Conservation (phyloP, 1,140 invertebrate species). For the Achroia grisella region DNA sequence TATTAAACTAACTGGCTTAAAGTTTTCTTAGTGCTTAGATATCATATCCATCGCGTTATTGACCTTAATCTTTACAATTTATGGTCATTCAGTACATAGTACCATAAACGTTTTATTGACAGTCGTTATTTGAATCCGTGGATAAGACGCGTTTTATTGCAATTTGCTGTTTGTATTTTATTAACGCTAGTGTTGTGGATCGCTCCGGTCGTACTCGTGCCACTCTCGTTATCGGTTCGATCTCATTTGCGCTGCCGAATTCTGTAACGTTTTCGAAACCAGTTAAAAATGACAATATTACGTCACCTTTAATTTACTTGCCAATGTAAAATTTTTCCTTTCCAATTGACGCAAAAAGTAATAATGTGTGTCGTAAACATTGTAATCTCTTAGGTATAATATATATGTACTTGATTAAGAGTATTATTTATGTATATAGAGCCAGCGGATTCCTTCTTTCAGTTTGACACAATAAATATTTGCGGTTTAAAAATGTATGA, state of each 20-base stretch:
- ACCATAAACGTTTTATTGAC: slow-evolving; percentile 60
- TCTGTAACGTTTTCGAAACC: neutral
- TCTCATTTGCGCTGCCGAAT: neutral
- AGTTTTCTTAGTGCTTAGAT: slow-evolving; percentile 49
- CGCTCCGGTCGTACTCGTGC: neutral
- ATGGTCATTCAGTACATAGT: slow-evolving; percentile 50
- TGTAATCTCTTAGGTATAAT: slow-evolving; percentile 29
- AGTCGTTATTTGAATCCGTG: slow-evolving; percentile 44
- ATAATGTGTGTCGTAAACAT: slow-evolving; percentile 7
- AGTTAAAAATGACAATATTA: neutral
- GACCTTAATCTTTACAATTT: slow-evolving; percentile 65
- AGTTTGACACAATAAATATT: no score
- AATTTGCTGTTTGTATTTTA: slow-evolving; percentile 30
- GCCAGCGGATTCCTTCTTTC: no score
- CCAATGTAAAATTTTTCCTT: slow-evolving; percentile 4
- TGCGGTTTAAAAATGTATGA: no score
- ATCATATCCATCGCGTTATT: slow-evolving; percentile 60
- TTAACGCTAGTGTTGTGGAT: slow-evolving; percentile 3
- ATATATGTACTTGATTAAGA: slow-evolving; percentile 18
- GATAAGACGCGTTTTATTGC: slow-evolving; percentile 36
- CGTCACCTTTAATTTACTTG: slow-evolving; percentile 3
- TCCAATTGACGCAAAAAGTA: neutral
- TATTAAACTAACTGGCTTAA: slow-evolving; percentile 6
- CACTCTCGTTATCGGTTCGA: neutral
- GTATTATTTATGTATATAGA: no score